Evolutionary conservation across 2,797 vertebrate genomes (phyloP), one percentile per base, ranked within the genome.

Genomic region (Orestias chungarensis): DNA sequence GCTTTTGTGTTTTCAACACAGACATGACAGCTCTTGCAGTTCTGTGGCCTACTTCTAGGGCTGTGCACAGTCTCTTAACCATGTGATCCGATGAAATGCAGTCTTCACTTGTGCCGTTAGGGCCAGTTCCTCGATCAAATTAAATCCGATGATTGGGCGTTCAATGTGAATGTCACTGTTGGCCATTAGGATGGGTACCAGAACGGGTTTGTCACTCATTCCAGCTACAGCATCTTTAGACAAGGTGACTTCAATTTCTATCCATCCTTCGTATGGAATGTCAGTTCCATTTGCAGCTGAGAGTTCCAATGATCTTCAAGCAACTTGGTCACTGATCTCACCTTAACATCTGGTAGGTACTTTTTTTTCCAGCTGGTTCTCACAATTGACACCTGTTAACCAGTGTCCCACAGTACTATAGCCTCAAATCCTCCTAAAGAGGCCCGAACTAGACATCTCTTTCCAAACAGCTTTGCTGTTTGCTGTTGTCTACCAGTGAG

Each of bases 231-330:
- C 31, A n/a, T 15, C 35, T 27, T 31, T 20, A 3, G 66, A 12
- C 6, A 50, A 9, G 38, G 4, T 4, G 4, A 68, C 50, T 6
- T 52, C 9, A 3, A 68, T 33, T 68, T 17, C 27, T 15, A 68
- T 8, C 47, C 47, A 66, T 5, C 44, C 64, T 15, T 52, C 47
- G 27, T 40, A 68, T 10, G 64, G 64, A 9, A 66, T 66, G 3
- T 47, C 9, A 10, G 44, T 49, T 20, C 64, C 43, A 66, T 66
- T 66, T 49, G 64, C 64, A 33, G 50, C 38, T 18, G 38, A 57
- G 5, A 69, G 67, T 10, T 57, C 40, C 8, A 70, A 23, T 8
- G 6, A 4, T 70, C 68, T 3, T 59, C 40, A 23, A 46, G 29
- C 6, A 59, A 12, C 12, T 70, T 54, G 0, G 17, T n/a, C 27